phyloP scores from a whole-genome alignment of 2,888 invertebrate genomes.

The Xestia rhomboidea region DNA sequence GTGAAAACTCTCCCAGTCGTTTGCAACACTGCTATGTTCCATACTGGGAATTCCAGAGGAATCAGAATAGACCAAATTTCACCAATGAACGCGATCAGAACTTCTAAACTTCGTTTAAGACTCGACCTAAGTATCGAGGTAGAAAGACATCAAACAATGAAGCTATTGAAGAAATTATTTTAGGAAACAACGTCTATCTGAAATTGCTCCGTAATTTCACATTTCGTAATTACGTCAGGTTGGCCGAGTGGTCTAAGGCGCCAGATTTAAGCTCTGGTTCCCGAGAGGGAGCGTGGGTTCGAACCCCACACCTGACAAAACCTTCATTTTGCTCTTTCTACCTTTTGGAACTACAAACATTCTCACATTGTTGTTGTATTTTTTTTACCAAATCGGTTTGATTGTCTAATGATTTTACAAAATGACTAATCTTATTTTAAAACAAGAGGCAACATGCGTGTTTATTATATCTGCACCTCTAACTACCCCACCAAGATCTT shows the following conservation, averaged over 20 bases:
- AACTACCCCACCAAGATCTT: not conserved
- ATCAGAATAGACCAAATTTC: not conserved
- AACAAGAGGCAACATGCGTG: not conserved
- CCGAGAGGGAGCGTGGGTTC: slow-evolving; percentile 95
- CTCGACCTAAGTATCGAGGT: not conserved
- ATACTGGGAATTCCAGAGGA: not conserved
- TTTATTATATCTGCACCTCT: not conserved
- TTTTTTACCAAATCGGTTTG: not conserved
- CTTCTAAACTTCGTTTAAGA: too few species aligned
- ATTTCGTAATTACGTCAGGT: slow-evolving; percentile 89
- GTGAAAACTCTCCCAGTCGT: not conserved
- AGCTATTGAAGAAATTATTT: not conserved
- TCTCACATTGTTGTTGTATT: not conserved
- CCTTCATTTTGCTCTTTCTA: not conserved
- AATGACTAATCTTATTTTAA: not conserved
- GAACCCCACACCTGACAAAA: slow-evolving; percentile 94
- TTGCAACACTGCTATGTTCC: not conserved
- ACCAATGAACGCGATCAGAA: not conserved
- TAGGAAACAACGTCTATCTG: not conserved
- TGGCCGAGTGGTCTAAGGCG: slow-evolving; percentile 96
- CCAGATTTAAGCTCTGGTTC: slow-evolving; percentile 96
- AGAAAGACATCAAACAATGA: not conserved
- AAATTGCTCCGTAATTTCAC: not conserved
- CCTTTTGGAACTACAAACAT: not conserved
- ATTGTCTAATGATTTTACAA: not conserved